Evolutionary conservation across 2,113 vertebrate species (phyloP), one percentile per base, ranked within the genome.

Genomic region (Pandion haliaetus): DNA sequence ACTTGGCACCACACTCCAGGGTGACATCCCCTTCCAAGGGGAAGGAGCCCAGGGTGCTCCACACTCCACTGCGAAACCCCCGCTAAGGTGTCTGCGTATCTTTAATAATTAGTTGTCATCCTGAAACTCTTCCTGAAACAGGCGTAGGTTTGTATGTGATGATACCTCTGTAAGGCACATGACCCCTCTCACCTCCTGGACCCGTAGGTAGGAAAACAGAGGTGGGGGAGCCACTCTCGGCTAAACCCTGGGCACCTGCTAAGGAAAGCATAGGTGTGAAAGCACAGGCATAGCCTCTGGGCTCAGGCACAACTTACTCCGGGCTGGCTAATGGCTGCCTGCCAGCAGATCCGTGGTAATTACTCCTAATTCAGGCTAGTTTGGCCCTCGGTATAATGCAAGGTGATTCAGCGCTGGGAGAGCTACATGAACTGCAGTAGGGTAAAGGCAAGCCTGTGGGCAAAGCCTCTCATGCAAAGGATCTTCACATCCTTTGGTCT

Each of bases 101-200:
- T 82, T 49, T 47, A 61, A 38, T 24, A 73, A 58, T 12, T 40
- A 36, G 31, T 34, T 62, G 20, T 54, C 34, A 58, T 34, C 28
- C 65, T 62, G 55, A 78, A 88, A 63, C 49, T 44, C 45, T 14
- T 67, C 31, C 29, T 84, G 79, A 69, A 78, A 78, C 7, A 14
- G 49, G 19, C 2, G 2, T 13, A 20, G 36, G 50, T 61, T 57
- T 61, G 29, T 32, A 38, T 19, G 20, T 0, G 2, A n/a, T 12
- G 31, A 38, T 40, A 59, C 10, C 32, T 23, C 34, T 50, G 13
- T 2, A 21, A 0, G 5, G 38, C 3, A 3, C 0, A 2, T 36
- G 42, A 26, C 34, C 26, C 38, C 52, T 42, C 40, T 44, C 2
- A 1, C 29, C 20, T 44, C 34, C 42, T 77, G 42, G 29, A 32